These are phyloP conservation scores for Dolichallabes microphthalmus DNA, from an alignment of 2,113 vertebrate species.

Conservation along the genomic window DNA sequence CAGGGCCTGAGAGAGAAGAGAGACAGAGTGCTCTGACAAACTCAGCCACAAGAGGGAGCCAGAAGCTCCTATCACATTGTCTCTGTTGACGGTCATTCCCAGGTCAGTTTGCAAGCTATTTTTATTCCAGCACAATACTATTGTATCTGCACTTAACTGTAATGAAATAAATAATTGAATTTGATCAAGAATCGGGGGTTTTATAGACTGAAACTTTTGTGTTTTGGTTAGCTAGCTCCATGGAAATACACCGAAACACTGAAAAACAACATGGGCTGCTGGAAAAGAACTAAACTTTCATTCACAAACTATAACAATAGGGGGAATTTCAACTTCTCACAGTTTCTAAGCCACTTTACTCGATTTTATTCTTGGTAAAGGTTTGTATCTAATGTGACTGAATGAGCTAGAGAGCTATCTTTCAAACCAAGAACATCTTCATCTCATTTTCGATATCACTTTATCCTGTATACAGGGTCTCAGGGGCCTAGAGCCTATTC, in stretches of 20 bases:
- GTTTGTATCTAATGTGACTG: neutral
- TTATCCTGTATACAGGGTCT: too few species aligned
- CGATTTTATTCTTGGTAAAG: neutral
- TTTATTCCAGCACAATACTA: neutral
- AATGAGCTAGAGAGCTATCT: neutral
- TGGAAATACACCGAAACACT: neutral
- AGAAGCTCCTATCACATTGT: constrained; percentile 20
- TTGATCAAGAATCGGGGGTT: neutral
- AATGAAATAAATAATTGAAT: too few species aligned
- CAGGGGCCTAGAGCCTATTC: too few species aligned
- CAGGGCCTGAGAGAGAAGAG: constrained; percentile 70
- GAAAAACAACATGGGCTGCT: too few species aligned
- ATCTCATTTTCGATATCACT: too few species aligned
- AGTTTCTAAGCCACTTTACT: neutral
- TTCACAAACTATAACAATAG: neutral
- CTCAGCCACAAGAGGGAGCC: constrained; percentile 42
- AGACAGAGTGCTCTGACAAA: constrained; percentile 36
- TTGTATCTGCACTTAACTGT: neutral
- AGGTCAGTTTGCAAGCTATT: neutral
- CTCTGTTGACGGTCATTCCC: neutral
- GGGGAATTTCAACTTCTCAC: neutral
- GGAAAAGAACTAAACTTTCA: neutral
- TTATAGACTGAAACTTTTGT: neutral
- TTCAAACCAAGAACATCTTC: neutral
- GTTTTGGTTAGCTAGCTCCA: neutral